Base-by-base conservation (phyloP, 2,797 vertebrate species). In the Acanthurus leucopareius region DNA sequence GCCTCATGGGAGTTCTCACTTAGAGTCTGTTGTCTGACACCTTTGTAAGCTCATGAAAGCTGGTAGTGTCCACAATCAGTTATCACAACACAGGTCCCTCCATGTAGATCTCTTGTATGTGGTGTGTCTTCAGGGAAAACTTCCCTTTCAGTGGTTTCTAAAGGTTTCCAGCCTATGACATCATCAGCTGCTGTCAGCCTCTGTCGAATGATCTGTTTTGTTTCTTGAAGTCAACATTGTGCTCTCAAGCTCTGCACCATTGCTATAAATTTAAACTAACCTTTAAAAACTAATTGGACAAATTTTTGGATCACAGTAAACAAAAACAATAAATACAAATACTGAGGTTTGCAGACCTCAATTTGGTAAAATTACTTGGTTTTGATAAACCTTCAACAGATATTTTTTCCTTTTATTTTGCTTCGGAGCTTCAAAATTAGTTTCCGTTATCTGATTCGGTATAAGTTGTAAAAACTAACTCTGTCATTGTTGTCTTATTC, bases 401-500 rank as follows among this genome's bases (percentile, higher is more conserved):
- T 32, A 32, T 3, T 32, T 32, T 32, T 32, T 32, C 28, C 28
- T 32, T 32, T 32, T 32, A 32, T 32, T 32, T 32, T 32, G 28
- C 28, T 32, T 32, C 28, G 49, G 61, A 51, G 53, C 15, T 67
- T 10, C 48, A 28, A 49, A 65, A 28, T 38, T 38, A 7, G 40
- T 32, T 62, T 44, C 1, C 10, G 1, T 40, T 5, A 22, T 63
- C 22, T 19, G 14, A 44, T 51, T 42, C 17, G 63, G 13, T 58
- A 1, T 16, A 14, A 49, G 28, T 7, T 28, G 8, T 38, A 44
- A 38, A 25, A 16, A 17, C 8, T 63, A 61, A 76, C 13, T 38
- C 10, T 69, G 15, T 3, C 28, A 5, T 62, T 60, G 38, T 64
- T 75, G 4, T 83, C 61, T 61, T 48, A 0, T 76, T 92, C 38